Evolutionary conservation across 2,888 invertebrate genomes (phyloP).

Genomic region (Sarcophaga rosellei): DNA sequence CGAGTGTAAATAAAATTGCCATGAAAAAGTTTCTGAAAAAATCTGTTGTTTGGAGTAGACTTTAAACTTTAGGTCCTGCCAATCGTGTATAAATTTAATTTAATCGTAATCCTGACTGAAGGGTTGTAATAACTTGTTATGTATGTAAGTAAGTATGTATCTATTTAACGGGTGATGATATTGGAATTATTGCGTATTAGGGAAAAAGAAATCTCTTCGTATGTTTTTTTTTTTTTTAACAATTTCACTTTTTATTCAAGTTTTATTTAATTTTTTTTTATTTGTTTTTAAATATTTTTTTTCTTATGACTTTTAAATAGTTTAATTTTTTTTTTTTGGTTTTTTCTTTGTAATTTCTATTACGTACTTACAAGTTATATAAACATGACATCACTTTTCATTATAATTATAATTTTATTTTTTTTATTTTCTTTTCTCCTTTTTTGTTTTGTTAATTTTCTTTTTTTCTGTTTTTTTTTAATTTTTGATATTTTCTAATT

Average conservation of each 20-base stretch:
- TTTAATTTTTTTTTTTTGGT: constrained; percentile 73
- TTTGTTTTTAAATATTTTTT: constrained; percentile 18
- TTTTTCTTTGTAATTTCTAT: constrained; percentile 62
- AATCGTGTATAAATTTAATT: no score
- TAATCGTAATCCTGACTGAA: no score
- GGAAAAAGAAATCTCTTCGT: neutral
- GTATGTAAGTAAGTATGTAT: no score
- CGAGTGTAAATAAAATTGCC: no score
- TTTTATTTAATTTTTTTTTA: constrained; percentile 58
- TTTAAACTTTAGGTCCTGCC: no score
- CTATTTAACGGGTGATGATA: no score
- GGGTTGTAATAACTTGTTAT: no score
- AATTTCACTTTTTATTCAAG: constrained; percentile 76
- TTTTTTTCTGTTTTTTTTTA: constrained; percentile 20
- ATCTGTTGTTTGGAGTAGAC: no score
- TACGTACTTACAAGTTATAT: constrained; percentile 74
- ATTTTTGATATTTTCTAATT: constrained; percentile 60
- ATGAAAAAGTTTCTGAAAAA: no score
- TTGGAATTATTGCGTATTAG: no score
- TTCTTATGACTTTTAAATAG: constrained; percentile 74
- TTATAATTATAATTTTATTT: constrained; percentile 77
- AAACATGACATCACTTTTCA: constrained; percentile 79
- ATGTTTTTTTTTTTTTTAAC: constrained; percentile 72
- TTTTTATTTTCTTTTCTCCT: constrained; percentile 66
- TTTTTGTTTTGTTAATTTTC: constrained; percentile 50